Evolutionary conservation across 30 jellyfish, hydroid and myxozoan genomes (phyloP), one percentile per base, ranked within the genome.

Genomic region (Aurelia aurita): DNA sequence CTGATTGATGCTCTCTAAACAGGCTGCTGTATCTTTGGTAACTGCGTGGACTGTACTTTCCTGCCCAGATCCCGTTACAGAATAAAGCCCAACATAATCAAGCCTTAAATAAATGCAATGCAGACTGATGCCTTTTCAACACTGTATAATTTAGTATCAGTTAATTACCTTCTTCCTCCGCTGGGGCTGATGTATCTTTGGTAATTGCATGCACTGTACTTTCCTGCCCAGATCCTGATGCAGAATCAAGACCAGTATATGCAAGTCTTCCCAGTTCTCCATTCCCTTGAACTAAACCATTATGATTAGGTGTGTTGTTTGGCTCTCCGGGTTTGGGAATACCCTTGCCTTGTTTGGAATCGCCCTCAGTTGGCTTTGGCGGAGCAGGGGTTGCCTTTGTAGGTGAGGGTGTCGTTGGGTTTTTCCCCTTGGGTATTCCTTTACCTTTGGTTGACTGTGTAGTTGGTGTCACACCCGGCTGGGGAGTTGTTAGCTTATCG

Each of bases 311-410:
- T 19, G 80, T 63, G 26, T 62, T 68, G 26, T 67, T 83, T 39
- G 87, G 76, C 51, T 83, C 93, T 2, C 84, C 83, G 5, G 83
- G 83, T 23, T 63, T 49, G 8, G 93, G 93, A 2, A 83, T 83
- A 1, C 93, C 93, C 20, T 71, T 70, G 18, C 93, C 87, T 26
- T 83, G 63, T 13, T 85, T 83, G 3, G 93, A 74, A 49, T 49
- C 81, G 28, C 32, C 94, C 13, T 73, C 64, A 12, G 86, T 64
- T 70, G 77, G 73, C 57, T 67, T 63, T 20, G 82, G 54, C 21
- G 58, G 51, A 13, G 82, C 57, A 25, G 76, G 68, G 49, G 75
- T 51, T 29, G 66, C 31, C 16, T 43, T 80, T 10, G 92, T 72
- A 0, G 86, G 43, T 1, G 84, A 25, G 26, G 91, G 77, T 14